Evolutionary conservation across 2,113 vertebrate genomes (phyloP).

Genomic region (Anthoscopus minutus): DNA sequence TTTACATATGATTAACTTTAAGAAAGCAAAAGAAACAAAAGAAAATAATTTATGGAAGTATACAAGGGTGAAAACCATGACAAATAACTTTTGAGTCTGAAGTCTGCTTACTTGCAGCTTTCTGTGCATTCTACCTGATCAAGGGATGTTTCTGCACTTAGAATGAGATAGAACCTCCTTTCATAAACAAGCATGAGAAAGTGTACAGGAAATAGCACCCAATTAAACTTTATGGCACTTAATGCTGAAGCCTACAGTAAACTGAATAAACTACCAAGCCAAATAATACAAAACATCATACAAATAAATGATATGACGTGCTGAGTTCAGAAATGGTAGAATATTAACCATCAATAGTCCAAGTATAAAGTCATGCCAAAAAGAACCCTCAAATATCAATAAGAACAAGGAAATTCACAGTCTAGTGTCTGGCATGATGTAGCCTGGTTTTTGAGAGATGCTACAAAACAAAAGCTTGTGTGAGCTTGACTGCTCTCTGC

Average conservation of each 20-base stretch:
- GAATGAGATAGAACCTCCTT: neutral
- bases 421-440: neutral
- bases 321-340: neutral
- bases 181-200: neutral
- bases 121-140: neutral
- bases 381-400: neutral
- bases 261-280: neutral
- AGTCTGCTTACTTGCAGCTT: neutral
- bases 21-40: neutral
- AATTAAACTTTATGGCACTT: slow-evolving; percentile 14
- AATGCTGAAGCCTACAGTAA: neutral
- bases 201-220: neutral
- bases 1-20: neutral
- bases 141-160: neutral
- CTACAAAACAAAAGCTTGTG: neutral
- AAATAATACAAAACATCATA: neutral
- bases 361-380: accelerated
- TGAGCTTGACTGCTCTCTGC: neutral
- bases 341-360: neutral
- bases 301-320: neutral
- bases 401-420: neutral
- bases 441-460: neutral
- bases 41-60: neutral
- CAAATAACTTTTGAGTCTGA: neutral
- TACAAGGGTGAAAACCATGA: neutral